Evolutionary conservation across 2,888 invertebrate genomes (phyloP).

Genomic region (Osmoderma eremita): DNA sequence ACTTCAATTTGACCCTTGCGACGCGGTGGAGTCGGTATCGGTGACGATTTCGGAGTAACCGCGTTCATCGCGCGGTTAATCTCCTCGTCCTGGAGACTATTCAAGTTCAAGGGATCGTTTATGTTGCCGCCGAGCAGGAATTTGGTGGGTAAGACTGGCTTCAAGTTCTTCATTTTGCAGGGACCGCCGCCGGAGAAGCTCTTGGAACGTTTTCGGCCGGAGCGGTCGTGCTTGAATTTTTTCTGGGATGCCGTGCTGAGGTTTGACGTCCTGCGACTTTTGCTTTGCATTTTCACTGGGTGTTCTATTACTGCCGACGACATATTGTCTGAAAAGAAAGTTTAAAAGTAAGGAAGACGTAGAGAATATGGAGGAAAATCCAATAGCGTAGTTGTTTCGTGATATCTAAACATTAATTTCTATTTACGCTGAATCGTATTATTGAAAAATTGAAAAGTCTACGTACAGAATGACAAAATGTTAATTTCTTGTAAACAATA

Average conservation of each 20-base stretch:
- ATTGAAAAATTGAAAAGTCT: too few relatives aligned
- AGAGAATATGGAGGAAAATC: neutral
- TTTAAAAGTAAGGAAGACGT: neutral
- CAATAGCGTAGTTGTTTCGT: too few relatives aligned
- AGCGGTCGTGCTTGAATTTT: constrained; percentile 62
- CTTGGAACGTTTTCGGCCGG: constrained; percentile 74
- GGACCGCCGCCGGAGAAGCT: constrained; percentile 69
- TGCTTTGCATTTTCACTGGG: constrained; percentile 57
- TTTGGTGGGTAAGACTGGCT: constrained; percentile 89
- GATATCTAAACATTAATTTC: too few relatives aligned
- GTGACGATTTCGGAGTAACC: constrained; percentile 93
- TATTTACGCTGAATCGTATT: too few relatives aligned
- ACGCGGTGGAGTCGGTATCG: constrained; percentile 84
- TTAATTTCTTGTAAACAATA: too few relatives aligned
- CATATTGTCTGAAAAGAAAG: constrained; percentile 55
- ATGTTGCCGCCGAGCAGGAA: constrained; percentile 95
- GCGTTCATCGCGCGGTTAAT: constrained; percentile 83
- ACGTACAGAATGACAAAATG: too few relatives aligned
- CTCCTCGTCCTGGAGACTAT: constrained; percentile 87
- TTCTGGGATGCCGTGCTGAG: constrained; percentile 50
- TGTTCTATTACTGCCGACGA: constrained; percentile 64
- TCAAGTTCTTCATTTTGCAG: constrained; percentile 67
- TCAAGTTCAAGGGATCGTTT: constrained; percentile 92
- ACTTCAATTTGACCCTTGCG: constrained; percentile 84
- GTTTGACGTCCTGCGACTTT: constrained; percentile 44